Base-by-base conservation (phyloP, 1,140 invertebrate species). In the Harpegnathos saltator region DNA sequence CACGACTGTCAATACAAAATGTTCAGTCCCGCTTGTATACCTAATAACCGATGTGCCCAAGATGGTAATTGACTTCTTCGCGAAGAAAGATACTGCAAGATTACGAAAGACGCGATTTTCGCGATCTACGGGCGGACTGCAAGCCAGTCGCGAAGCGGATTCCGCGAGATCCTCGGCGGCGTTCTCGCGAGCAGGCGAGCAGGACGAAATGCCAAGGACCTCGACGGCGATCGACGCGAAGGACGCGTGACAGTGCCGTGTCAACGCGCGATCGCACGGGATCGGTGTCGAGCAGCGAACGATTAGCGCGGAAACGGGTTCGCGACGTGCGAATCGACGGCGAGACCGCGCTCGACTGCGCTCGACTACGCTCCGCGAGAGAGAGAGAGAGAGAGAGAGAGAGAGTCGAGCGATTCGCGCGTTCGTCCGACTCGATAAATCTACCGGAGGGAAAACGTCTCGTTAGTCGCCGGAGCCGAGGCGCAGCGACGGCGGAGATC, bases 361-460 rank as follows among this genome's bases (percentile, higher is more conserved):
- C 68, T 29, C 33, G 26, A 61, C 24, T 33, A n/a, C 59, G 38
- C 3, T 0, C 0, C 38, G 38, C n/a, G n/a, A n/a, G n/a, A n/a
- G n/a, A n/a, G n/a, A n/a, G n/a, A n/a, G n/a, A n/a, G n/a, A n/a
- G n/a, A n/a, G n/a, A n/a, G n/a, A n/a, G n/a, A n/a, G n/a, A n/a
- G n/a, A n/a, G n/a, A n/a, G n/a, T n/a, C n/a, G n/a, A 44, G 38
- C 38, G 38, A 44, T 62, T 63, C 71, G 78, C 44, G 68, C 85
- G 59, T 54, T 72, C 56, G 59, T 11, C 50, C 44, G 54, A 50
- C 83, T 63, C 80, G 84, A 89, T 89, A 89, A 89, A 89, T 89
- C 85, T 82, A 86, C 11, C 61, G 88, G 61, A 89, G 88, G 88
- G 88, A 89, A 89, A 89, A 89, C 82, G 88, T 89, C 88, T 89